Conservation (phyloP, 2,888 invertebrate genomes). For the Nephrotoma guestfalica region DNA sequence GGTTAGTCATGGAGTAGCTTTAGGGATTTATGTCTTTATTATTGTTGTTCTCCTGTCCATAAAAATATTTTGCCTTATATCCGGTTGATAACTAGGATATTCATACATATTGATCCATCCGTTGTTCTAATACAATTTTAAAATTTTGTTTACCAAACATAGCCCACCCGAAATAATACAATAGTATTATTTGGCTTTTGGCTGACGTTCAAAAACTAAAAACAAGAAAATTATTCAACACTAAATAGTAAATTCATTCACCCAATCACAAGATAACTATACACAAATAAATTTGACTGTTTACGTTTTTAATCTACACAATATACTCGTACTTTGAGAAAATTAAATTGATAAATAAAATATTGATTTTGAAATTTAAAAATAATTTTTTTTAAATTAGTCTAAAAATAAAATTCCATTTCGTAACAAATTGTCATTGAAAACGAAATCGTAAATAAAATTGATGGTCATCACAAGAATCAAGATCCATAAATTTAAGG, state of each 20-base stretch:
- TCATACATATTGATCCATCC: too few species aligned
- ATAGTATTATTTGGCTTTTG: too few species aligned
- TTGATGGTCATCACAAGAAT: background rate
- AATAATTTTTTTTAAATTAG: background rate
- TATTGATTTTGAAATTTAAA: background rate
- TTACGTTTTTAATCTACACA: background rate
- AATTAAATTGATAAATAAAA: background rate
- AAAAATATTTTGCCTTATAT: too few species aligned
- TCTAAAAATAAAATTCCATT: background rate
- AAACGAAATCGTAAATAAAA: background rate
- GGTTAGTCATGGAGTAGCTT: too few species aligned
- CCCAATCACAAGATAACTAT: background rate
- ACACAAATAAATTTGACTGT: background rate
- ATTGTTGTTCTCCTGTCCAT: too few species aligned
- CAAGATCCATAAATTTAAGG: background rate
- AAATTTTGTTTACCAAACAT: too few species aligned
- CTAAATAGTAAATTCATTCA: background rate
- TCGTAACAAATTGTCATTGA: background rate
- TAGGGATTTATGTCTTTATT: too few species aligned
- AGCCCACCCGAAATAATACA: too few species aligned
- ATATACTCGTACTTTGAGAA: background rate
- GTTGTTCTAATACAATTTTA: too few species aligned
- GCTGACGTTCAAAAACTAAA: too few species aligned
- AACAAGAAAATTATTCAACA: background rate
- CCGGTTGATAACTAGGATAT: too few species aligned